Conservation (phyloP, 1,140 invertebrate species). For the Oedothorax gibbosus region DNA sequence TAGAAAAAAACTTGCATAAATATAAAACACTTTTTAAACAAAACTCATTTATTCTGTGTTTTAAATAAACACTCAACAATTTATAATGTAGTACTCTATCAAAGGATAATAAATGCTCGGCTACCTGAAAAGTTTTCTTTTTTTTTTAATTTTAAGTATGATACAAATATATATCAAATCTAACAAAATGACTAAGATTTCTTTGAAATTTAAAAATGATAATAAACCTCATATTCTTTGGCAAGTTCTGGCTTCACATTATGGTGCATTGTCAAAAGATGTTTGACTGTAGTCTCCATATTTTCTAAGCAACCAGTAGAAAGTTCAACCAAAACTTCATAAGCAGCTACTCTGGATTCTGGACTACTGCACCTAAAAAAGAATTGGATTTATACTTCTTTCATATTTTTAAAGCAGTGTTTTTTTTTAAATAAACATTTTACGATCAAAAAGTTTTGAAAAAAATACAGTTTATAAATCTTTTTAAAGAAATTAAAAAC, state of each 20-base stretch:
- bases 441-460: no score
- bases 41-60: no score
- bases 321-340: slow-evolving; percentile 71
- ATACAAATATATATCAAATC: neutral
- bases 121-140: neutral
- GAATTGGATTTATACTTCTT: neutral
- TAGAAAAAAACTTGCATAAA: neutral
- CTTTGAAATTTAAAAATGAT: neutral
- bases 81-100: no score
- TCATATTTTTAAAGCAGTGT: no score
- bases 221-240: slow-evolving; percentile 71
- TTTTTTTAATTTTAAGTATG: neutral
- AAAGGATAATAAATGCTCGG: neutral
- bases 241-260: slow-evolving; percentile 68
- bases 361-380: slow-evolving; percentile 68
- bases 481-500: no score
- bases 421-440: no score
- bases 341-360: slow-evolving; percentile 70
- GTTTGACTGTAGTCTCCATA: slow-evolving; percentile 67
- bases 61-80: no score
- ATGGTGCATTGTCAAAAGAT: slow-evolving; percentile 72
- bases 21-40: neutral
- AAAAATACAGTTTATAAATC: no score
- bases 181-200: neutral
- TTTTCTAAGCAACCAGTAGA: slow-evolving; percentile 67